Conservation (phyloP, 1,140 invertebrate species). For the Triops longicaudatus region DNA sequence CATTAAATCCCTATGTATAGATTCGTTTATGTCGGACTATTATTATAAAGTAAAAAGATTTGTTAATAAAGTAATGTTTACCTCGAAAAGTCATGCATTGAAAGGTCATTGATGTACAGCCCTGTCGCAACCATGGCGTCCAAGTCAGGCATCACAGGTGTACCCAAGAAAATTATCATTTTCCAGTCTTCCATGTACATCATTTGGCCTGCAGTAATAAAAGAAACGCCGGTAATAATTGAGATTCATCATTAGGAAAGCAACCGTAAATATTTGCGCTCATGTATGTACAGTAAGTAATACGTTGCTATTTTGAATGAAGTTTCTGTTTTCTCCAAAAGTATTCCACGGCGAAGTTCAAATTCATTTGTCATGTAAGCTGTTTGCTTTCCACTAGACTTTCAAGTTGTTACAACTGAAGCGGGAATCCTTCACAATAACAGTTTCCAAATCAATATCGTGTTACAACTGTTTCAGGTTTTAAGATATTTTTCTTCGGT, state of each 20-base stretch:
- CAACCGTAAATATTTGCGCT: neutral
- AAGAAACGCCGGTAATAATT: neutral
- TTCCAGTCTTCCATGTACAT: slow-evolving; percentile 96
- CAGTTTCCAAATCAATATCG: too few relatives aligned
- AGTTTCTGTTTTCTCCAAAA: too few relatives aligned
- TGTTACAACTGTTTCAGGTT: too few relatives aligned
- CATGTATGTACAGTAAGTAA: neutral
- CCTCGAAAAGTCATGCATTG: slow-evolving; percentile 96
- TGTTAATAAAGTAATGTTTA: slow-evolving; percentile 41
- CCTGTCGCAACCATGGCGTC: slow-evolving; percentile 79
- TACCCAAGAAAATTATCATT: slow-evolving; percentile 92
- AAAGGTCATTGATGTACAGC: slow-evolving; percentile 92
- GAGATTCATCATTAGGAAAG: neutral
- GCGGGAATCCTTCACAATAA: too few relatives aligned
- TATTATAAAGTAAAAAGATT: slow-evolving; percentile 18
- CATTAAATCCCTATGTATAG: slow-evolving; percentile 70
- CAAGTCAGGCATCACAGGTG: slow-evolving; percentile 88
- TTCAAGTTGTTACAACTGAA: too few relatives aligned
- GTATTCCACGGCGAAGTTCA: too few relatives aligned
- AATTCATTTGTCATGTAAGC: too few relatives aligned
- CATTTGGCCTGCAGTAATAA: slow-evolving; percentile 72
- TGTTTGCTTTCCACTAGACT: too few relatives aligned
- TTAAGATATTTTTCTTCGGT: too few relatives aligned
- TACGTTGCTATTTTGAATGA: too few relatives aligned
- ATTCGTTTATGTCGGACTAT: neutral